Percentiles rank a stretch among this genome's conserved stretches.
phyloP scores from a whole-genome alignment of 1,140 invertebrate species.

The Drosophila trapezifrons region DNA sequence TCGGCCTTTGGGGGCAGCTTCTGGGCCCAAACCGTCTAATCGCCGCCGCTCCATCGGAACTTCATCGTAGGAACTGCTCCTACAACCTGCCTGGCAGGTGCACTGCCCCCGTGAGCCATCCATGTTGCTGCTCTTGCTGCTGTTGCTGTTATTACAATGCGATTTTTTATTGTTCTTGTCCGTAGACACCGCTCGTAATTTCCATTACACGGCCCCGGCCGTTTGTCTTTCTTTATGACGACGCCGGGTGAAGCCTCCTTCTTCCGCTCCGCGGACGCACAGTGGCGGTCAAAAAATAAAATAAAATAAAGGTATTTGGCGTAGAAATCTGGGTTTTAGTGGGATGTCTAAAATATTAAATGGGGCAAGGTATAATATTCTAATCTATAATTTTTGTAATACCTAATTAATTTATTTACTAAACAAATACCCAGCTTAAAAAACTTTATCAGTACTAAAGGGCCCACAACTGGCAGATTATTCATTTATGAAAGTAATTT shows the following conservation, averaged over 20 bases:
- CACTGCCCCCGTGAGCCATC: constrained; percentile 28
- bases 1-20: constrained; percentile 38
- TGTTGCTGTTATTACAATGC: constrained; percentile 48
- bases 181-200: constrained; percentile 68
- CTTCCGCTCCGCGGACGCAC: constrained; percentile 35
- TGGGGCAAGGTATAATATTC: no score
- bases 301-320: not conserved
- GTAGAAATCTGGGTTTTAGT: no score
- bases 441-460: no score
- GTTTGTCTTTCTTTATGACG: constrained; percentile 74
- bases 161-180: constrained; percentile 71
- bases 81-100: constrained; percentile 47
- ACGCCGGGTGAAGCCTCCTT: constrained; percentile 32
- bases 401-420: no score
- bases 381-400: no score
- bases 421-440: no score
- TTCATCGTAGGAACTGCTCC: constrained; percentile 6
- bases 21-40: constrained; percentile 37
- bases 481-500: no score
- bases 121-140: constrained; percentile 56
- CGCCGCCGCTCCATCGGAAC: constrained; percentile 48
- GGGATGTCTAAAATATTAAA: no score
- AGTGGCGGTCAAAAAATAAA: not conserved
- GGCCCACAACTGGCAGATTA: no score
- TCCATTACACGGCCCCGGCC: constrained; percentile 65